These are phyloP conservation scores for Onthophagus sagittarius DNA, from an alignment of 2,888 invertebrate genomes.

Conservation along the genomic window DNA sequence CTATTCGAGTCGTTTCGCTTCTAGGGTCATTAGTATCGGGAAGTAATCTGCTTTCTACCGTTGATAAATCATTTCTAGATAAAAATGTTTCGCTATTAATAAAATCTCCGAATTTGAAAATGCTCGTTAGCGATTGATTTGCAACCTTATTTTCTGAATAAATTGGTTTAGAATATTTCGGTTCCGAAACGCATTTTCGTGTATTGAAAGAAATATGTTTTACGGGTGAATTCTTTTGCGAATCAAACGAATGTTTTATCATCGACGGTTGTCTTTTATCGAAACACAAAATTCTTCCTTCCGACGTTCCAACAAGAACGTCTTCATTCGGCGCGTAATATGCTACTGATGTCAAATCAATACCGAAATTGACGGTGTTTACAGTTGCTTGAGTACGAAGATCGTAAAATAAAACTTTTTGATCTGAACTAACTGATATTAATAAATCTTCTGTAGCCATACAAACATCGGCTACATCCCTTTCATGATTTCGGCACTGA, in stretches of 20 bases:
- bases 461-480: slow-evolving; percentile 27
- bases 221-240: slow-evolving; percentile 17
- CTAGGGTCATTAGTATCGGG: neutral
- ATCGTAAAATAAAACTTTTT: slow-evolving; percentile 30
- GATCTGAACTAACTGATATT: slow-evolving; percentile 28
- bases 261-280: slow-evolving; percentile 29
- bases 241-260: slow-evolving; percentile 15
- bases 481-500: slow-evolving; percentile 21
- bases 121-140: neutral
- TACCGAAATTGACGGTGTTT: slow-evolving; percentile 25
- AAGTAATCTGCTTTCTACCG: neutral
- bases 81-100: neutral
- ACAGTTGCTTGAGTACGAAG: slow-evolving; percentile 25
- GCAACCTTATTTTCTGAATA: neutral
- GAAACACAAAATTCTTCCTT: slow-evolving; percentile 32
- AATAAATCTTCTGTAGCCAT: slow-evolving; percentile 28
- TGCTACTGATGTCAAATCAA: slow-evolving; percentile 29
- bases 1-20: neutral
- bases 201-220: slow-evolving; percentile 6
- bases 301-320: slow-evolving; percentile 31
- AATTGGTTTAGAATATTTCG: no score
- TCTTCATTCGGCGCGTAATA: slow-evolving; percentile 30
- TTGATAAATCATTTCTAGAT: neutral
- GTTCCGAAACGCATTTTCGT: neutral
- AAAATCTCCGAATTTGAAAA: neutral